Evolutionary conservation across 2,113 vertebrate species (phyloP).

Genomic region (Syngnathoides biaculeatus): DNA sequence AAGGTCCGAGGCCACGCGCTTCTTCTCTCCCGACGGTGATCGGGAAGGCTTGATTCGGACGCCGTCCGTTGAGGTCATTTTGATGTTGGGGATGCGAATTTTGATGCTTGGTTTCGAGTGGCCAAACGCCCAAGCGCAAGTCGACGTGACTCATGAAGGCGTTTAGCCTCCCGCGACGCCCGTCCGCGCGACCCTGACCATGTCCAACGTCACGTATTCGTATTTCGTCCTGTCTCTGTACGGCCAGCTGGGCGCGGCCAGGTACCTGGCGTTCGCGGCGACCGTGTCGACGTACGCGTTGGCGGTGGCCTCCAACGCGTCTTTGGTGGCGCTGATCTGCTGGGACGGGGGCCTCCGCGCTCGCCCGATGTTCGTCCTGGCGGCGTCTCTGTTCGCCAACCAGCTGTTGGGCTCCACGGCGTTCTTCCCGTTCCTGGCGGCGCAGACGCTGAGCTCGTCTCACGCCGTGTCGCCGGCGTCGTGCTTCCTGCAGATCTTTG

Average conservation of each 20-base stretch:
- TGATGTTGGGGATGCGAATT: too few relatives aligned
- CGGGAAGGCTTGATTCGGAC: too few relatives aligned
- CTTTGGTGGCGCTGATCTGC: not conserved
- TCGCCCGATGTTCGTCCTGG: not conserved
- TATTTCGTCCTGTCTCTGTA: not conserved
- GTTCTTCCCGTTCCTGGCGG: not conserved
- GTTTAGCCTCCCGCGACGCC: too few relatives aligned
- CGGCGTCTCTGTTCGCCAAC: not conserved
- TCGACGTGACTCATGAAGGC: too few relatives aligned
- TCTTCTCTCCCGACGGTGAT: too few relatives aligned
- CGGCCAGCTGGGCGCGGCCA: not conserved
- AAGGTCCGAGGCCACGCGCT: too few relatives aligned
- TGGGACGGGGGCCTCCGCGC: not conserved
- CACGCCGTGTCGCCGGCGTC: not conserved
- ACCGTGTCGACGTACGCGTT: not conserved
- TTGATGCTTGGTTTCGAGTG: too few relatives aligned
- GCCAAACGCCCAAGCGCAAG: too few relatives aligned
- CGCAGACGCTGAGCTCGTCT: not conserved
- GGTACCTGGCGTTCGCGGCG: not conserved
- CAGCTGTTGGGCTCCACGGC: not conserved
- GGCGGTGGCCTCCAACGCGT: not conserved
- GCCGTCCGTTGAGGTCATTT: too few relatives aligned
- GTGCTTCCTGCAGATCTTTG: not conserved
- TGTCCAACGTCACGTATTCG: not conserved
- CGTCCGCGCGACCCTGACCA: too few relatives aligned